Evolutionary conservation across 2,113 vertebrate genomes (phyloP), one percentile per base, ranked within the genome.

Genomic region (Neoarius graeffei): DNA sequence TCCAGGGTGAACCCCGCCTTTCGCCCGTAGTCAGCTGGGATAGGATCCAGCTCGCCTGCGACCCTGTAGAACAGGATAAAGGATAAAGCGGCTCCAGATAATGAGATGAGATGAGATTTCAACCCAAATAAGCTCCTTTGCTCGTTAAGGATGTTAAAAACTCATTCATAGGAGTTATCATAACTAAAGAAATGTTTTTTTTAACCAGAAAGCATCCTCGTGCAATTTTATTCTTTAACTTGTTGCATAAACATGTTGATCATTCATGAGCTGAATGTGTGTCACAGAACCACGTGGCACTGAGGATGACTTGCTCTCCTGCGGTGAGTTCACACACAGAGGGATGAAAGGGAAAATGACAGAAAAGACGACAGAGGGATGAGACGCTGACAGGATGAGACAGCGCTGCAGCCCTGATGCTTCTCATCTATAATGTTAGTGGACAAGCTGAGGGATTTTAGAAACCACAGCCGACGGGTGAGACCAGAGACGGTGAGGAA

Each of bases 321-420:
- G 77, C 10, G 30, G 25, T 1, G n/a, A 35, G 66, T 17, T 59
- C 77, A 35, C 2, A 25, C 85, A 15, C 17, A 35, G 67, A 48
- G 20, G 35, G 69, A 66, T 71, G 30, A 56, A 48, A 35, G 54
- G 59, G 60, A 15, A 69, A 17, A 17, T 66, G 52, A 27, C 4
- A 9, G 10, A 57, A 7, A 25, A 84, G 17, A 56, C 35, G 19
- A 83, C 8, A 57, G 48, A 42, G 83, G 9, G 76, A 25, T 66
- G 54, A 52, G 85, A 64, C 11, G 35, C 71, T 79, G 54, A 85
- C 52, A 85, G 83, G 76, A 81, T 25, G 82, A 87, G 83, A 88
- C 83, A 56, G 67, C 48, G 15, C 11, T 35, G 56, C 81, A 27
- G n/a, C 48, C 25, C 42, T 84, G 48, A 86, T 81, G 69, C 10